phyloP scores from a whole-genome alignment of 1,140 invertebrate genomes.

The Theocolax elegans region DNA sequence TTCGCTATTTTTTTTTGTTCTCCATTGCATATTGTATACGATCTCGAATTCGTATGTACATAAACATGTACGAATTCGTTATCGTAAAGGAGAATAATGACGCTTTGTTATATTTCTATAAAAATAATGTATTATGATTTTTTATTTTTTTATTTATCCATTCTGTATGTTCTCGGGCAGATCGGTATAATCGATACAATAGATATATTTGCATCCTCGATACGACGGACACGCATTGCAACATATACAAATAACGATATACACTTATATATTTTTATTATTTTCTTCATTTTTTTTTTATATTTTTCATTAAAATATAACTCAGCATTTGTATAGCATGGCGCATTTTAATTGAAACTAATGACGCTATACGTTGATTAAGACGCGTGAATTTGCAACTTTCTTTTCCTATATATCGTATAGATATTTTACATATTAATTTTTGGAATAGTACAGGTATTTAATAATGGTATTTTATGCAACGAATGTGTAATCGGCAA shows the following conservation, averaged over 20 bases:
- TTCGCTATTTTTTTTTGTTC: neutral
- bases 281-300: too few relatives aligned
- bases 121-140: conserved; percentile 12
- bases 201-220: conserved; percentile 46
- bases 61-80: conserved; percentile 5
- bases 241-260: conserved; percentile 41
- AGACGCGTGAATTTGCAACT: conserved; percentile 17
- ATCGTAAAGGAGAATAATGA: neutral
- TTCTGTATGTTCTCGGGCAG: conserved; percentile 57
- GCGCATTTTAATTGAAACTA: conserved; percentile 25
- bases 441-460: too few relatives aligned
- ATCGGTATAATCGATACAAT: conserved; percentile 41
- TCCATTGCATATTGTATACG: neutral
- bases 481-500: too few relatives aligned
- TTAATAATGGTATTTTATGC: too few relatives aligned
- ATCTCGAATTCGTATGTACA: too few relatives aligned
- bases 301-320: too few relatives aligned
- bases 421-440: too few relatives aligned
- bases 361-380: conserved; percentile 23
- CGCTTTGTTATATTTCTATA: too few relatives aligned
- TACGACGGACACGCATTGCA: conserved; percentile 12
- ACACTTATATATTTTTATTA: neutral
- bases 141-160: conserved; percentile 59
- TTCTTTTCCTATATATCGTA: neutral
- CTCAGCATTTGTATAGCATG: conserved; percentile 28